Evolutionary conservation across 2,797 vertebrate genomes (phyloP).

Genomic region (Pterois miles): DNA sequence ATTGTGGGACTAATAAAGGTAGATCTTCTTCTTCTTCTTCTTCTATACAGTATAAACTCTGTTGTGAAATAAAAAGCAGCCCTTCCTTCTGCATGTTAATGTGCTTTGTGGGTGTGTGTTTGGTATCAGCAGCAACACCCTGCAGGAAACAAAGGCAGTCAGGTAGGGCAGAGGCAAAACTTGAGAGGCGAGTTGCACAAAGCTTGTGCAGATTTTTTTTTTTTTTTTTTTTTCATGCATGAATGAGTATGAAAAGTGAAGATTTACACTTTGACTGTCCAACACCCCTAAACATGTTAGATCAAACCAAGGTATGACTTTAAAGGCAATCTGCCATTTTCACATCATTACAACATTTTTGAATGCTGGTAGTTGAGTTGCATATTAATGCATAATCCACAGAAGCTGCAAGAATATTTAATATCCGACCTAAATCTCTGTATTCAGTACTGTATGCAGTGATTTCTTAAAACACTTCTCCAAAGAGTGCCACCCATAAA

Average conservation of each 20-base stretch:
- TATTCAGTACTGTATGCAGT: neutral
- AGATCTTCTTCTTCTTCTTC: too few species aligned
- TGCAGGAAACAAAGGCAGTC: constrained; percentile 20
- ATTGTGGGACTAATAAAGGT: too few species aligned
- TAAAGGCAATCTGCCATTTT: neutral
- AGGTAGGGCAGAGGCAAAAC: constrained; percentile 23
- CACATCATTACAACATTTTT: neutral
- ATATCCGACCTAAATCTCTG: too few species aligned
- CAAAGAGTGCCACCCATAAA: too few species aligned
- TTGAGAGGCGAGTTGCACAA: neutral
- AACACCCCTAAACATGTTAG: neutral
- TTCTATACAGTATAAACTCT: too few species aligned
- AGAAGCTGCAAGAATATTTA: neutral
- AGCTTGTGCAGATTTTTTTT: neutral
- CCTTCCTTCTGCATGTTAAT: neutral
- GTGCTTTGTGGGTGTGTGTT: constrained; percentile 8
- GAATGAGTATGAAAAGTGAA: neutral
- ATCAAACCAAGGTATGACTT: neutral
- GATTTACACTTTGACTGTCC: neutral
- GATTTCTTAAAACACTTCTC: too few species aligned
- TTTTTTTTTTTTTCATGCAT: neutral
- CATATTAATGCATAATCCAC: neutral
- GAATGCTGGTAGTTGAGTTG: neutral
- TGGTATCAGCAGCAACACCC: constrained; percentile 43
- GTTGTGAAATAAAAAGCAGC: neutral